These are phyloP conservation scores for Phthorimaea operculella DNA, from an alignment of 1,140 invertebrate species.

Conservation along the genomic window DNA sequence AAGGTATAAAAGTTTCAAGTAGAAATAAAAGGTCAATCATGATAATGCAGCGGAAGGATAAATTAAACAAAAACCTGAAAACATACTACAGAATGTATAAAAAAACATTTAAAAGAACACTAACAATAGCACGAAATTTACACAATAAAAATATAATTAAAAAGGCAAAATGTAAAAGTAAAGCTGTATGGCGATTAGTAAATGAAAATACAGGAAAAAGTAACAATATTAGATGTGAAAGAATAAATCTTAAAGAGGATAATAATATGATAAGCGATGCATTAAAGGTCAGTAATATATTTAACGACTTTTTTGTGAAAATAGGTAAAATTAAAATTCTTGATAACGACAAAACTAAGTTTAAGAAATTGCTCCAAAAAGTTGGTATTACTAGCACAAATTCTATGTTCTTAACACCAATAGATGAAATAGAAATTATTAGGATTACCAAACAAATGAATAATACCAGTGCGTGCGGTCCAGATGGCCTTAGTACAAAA, in stretches of 20 bases:
- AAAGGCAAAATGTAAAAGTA: conserved; percentile 3
- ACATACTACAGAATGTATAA: background rate
- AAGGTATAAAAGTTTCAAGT: background rate
- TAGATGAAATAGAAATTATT: conserved; percentile 2
- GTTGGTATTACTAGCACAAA: background rate
- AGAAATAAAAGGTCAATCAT: background rate
- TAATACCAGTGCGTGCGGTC: conserved; percentile 3
- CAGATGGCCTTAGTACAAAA: background rate
- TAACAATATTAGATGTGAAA: too few relatives aligned
- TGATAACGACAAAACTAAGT: background rate
- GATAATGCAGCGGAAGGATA: background rate
- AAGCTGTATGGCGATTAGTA: conserved; percentile 1
- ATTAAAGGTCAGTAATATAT: background rate
- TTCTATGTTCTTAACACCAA: conserved; percentile 3
- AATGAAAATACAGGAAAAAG: conserved; percentile 1
- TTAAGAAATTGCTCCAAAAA: background rate
- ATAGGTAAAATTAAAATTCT: conserved; percentile 1
- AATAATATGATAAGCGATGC: background rate
- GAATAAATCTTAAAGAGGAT: background rate
- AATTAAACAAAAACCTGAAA: background rate
- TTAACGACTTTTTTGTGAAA: conserved; percentile 5
- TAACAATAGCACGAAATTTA: background rate
- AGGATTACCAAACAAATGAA: conserved; percentile 1
- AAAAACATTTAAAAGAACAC: background rate
- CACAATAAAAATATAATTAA: background rate